Evolutionary conservation across 2,113 vertebrate genomes (phyloP).

Genomic region (Ceyx margarethae): DNA sequence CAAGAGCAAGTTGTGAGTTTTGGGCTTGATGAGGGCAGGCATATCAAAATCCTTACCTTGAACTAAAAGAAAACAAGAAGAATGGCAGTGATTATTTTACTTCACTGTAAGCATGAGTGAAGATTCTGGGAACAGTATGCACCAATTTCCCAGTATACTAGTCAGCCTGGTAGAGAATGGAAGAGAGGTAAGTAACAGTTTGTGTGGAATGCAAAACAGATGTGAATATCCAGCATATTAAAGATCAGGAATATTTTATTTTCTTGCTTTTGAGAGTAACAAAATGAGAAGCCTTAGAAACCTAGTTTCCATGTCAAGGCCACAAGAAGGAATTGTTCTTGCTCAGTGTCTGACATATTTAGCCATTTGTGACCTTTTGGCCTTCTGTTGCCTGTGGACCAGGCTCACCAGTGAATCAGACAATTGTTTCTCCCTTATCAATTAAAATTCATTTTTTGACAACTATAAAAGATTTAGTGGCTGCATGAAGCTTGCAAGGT

Average conservation of each 20-base stretch:
- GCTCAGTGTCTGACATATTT: neutral
- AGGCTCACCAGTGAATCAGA: neutral
- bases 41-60: neutral
- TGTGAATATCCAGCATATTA: neutral
- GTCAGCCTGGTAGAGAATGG: neutral
- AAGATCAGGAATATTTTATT: neutral
- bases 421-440: neutral
- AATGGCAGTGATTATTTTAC: fast-evolving
- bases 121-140: neutral
- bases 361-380: neutral
- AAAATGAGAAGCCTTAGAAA: neutral
- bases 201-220: neutral
- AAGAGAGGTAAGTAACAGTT: neutral
- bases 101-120: neutral
- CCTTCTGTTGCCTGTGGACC: neutral
- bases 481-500: neutral
- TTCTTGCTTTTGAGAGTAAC: neutral
- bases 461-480: neutral
- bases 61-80: neutral
- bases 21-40: neutral
- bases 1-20: neutral
- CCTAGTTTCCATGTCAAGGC: neutral
- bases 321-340: neutral
- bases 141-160: neutral
- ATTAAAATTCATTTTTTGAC: neutral